phyloP scores from a whole-genome alignment of 2,113 vertebrate genomes.

The Microtus oregoni region DNA sequence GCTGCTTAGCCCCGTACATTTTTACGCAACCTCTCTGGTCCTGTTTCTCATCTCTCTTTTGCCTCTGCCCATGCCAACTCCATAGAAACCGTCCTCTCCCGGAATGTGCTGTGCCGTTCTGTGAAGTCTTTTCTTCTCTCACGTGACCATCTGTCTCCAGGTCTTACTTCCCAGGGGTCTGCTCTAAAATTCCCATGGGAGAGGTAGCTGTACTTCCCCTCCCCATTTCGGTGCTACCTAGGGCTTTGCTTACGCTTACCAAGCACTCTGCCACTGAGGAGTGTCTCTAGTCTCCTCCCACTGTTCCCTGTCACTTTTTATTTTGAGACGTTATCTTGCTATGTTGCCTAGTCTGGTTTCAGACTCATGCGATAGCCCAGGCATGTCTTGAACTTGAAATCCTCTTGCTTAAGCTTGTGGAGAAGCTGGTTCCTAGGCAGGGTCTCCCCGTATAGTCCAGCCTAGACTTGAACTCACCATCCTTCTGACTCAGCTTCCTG shows the following conservation, averaged over 20 bases:
- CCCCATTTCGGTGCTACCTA: neutral
- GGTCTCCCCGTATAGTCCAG: neutral
- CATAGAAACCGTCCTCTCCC: neutral
- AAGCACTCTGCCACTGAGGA: neutral
- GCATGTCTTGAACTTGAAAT: neutral
- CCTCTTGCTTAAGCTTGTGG: neutral
- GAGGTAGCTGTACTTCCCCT: no score
- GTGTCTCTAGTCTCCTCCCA: neutral
- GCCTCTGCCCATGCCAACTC: neutral
- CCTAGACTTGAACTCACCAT: neutral
- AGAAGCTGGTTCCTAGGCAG: neutral
- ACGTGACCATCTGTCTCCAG: neutral
- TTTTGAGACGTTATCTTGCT: neutral
- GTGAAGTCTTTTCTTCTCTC: neutral
- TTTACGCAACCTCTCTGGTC: neutral
- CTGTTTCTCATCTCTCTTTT: fast-evolving
- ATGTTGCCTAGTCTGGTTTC: neutral
- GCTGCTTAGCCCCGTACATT: neutral
- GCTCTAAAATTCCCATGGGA: neutral
- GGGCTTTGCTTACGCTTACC: neutral
- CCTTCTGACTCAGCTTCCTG: neutral
- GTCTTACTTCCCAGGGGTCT: neutral
- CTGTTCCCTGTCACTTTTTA: neutral
- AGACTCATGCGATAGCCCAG: neutral
- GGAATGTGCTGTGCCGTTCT: neutral